Conservation (phyloP, 2,113 vertebrate species). For the crab-eating macaque (Macaca fascicularis) region T2T-MFA8v1.1 NC_088392.1:7986001-7986500, state of each 20-base stretch:
- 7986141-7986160: not conserved
- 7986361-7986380: no score
- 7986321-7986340: not conserved
- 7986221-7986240: not conserved
- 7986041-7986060: not conserved
- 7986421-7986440: not conserved
- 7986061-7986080: not conserved
- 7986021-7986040: not conserved
- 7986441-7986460: not conserved
- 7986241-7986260: no score
- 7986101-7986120: not conserved
- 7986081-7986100: not conserved
- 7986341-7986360: no score
- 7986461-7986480: no score
- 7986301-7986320: not conserved
- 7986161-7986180: not conserved
- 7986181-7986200: not conserved
- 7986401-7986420: not conserved
- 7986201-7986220: rapidly evolving
- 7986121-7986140: not conserved
- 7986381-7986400: no score
- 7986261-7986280: no score
- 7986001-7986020: not conserved
- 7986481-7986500: not conserved
- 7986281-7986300: not conserved